Evolutionary conservation across 1,140 invertebrate genomes (phyloP).

Genomic region (Drosophila sulfurigaster): DNA sequence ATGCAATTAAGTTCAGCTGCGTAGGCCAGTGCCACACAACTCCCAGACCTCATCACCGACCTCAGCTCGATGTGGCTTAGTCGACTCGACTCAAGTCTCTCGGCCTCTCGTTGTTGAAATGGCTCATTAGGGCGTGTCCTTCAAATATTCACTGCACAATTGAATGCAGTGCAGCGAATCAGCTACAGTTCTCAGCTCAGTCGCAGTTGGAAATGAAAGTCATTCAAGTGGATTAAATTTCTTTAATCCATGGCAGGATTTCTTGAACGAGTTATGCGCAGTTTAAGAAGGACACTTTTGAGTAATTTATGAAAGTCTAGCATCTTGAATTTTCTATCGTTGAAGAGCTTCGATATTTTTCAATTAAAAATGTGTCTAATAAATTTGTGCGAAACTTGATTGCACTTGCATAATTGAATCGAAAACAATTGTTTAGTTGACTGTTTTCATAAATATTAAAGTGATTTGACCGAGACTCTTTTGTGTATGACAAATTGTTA

Average conservation of each 20-base stretch:
- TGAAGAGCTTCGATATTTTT: neutral
- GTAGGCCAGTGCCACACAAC: conserved; percentile 14
- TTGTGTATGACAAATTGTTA: conserved; percentile 40
- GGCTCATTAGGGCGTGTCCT: conserved; percentile 66
- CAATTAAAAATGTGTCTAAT: neutral
- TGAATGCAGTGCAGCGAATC: conserved; percentile 39
- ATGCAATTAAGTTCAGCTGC: conserved; percentile 73
- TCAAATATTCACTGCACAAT: conserved; percentile 36
- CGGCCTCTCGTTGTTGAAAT: conserved; percentile 20
- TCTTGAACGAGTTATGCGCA: neutral
- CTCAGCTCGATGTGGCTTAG: conserved; percentile 7
- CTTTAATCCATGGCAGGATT: conserved; percentile 4
- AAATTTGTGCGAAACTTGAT: neutral
- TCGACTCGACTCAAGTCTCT: conserved; percentile 1
- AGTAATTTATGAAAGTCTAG: neutral
- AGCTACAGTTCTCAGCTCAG: neutral
- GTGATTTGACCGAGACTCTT: conserved; percentile 23
- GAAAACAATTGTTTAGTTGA: conserved; percentile 12
- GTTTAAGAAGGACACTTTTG: conserved; percentile 2
- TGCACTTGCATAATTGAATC: conserved; percentile 7
- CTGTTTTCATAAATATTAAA: conserved; percentile 39
- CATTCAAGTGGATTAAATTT: conserved; percentile 38
- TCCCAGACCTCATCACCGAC: neutral
- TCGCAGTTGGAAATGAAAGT: conserved; percentile 11
- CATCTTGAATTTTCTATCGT: neutral